Evolutionary conservation across 2,888 invertebrate species (phyloP), one percentile per base, ranked within the genome.

Genomic region (Trisateles emortualis): DNA sequence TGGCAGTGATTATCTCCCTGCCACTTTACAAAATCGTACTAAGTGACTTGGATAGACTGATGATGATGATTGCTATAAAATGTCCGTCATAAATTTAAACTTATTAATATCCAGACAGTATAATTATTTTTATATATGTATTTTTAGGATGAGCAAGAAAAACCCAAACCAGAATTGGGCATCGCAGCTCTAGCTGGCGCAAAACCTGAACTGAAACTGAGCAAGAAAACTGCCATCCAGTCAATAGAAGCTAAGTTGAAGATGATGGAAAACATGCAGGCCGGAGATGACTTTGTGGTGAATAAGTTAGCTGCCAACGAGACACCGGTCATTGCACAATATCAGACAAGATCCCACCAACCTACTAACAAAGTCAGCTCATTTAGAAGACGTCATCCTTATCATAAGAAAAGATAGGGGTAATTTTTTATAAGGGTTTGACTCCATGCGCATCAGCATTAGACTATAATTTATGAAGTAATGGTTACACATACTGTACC

Each of bases 191-290:
- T 97, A 59, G 96, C 96, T 0, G 96, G 96, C 44, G 93, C 94
- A 0, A 93, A 93, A 38, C 93, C 90, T 1, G 92, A 95, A 76
- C 74, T 92, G 1, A 96, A 95, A 86, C 87, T 95, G 1, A 97
- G 97, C 80, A 95, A 96, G 72, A 95, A 95, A 77, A 95, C 96
- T 6, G 96, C 97, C 49, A 98, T 98, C 65, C 96, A 96, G 78
- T 97, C 97, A 0, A 98, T 98, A 55, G 97, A 98, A 83, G 96
- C 97, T 0, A 98, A 98, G 84, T 88, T 98, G 0, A 97, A 96
- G 77, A 90, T 96, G 82, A 95, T 98, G 95, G 96, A 96, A 70
- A 94, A 94, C 60, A 94, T 94, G 80, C 93, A 94, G 67, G 93
- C 94, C 0, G 94, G 94, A 39, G 96, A 96, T 63, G 96, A 96